Evolutionary conservation across 1,140 invertebrate species (phyloP).

Genomic region (Drosophila bipectinata): DNA sequence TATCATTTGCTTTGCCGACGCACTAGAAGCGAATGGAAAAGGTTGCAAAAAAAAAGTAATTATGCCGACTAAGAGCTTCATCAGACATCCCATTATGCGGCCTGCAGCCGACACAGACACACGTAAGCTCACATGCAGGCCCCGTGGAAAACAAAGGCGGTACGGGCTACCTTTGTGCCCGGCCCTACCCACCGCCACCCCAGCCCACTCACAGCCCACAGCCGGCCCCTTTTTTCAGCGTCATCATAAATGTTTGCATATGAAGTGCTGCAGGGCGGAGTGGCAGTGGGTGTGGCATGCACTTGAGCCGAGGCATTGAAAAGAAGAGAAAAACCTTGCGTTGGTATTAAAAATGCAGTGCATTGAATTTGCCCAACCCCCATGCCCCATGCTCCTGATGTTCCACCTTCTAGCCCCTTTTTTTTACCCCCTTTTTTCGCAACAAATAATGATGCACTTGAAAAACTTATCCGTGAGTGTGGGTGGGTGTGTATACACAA

Average conservation of each 20-base stretch:
- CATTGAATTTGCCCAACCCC: slow-evolving; percentile 74
- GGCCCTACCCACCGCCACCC: slow-evolving; percentile 15
- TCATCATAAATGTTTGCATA: slow-evolving; percentile 80
- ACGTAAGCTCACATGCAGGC: slow-evolving; percentile 38
- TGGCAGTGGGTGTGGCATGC: slow-evolving; percentile 60
- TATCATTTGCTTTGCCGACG: slow-evolving; percentile 47
- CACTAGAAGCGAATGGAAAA: slow-evolving; percentile 13
- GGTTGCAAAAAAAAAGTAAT: slow-evolving; percentile 70
- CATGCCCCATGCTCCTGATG: background rate
- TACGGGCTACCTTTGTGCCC: slow-evolving; percentile 66
- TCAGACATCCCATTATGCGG: slow-evolving; percentile 81
- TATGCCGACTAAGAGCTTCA: slow-evolving; percentile 82
- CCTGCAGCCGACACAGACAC: slow-evolving; percentile 69
- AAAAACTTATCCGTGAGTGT: slow-evolving; percentile 60
- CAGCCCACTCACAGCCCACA: slow-evolving; percentile 5
- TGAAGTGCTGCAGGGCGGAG: slow-evolving; percentile 58
- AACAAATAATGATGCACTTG: slow-evolving; percentile 83
- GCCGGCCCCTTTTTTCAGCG: slow-evolving; percentile 19
- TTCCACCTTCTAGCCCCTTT: background rate
- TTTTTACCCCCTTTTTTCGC: slow-evolving; percentile 57
- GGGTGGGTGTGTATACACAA: slow-evolving; percentile 48
- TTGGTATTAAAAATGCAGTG: slow-evolving; percentile 80
- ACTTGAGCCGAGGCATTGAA: slow-evolving; percentile 78
- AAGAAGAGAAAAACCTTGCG: slow-evolving; percentile 66
- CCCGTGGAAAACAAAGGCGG: slow-evolving; percentile 62